Evolutionary conservation across 2,113 vertebrate genomes (phyloP).

Genomic region (Setophaga coronata): DNA sequence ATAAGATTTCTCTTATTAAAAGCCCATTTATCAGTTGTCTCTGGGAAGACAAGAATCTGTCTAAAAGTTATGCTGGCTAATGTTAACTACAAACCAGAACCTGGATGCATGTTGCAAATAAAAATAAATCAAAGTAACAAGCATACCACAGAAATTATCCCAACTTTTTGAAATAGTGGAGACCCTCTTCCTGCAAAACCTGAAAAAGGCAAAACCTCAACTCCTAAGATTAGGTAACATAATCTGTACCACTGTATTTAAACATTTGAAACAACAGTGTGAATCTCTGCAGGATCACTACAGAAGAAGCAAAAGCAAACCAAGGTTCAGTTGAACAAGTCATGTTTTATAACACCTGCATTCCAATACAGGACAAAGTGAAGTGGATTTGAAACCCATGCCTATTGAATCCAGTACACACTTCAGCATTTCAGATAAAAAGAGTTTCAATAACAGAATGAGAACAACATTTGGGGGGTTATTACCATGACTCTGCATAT

Average conservation of each 20-base stretch:
- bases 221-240: background rate
- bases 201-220: background rate
- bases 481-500: background rate
- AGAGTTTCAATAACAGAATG: background rate
- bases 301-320: background rate
- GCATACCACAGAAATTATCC: background rate
- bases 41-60: background rate
- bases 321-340: background rate
- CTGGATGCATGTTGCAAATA: background rate
- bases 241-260: background rate
- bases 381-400: background rate
- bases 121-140: background rate
- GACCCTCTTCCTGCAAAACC: background rate
- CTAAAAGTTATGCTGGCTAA: background rate
- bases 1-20: background rate
- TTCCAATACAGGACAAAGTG: background rate
- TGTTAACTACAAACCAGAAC: background rate
- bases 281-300: background rate
- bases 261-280: background rate
- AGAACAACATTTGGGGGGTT: background rate
- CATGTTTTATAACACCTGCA: background rate
- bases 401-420: background rate
- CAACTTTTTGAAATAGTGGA: background rate
- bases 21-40: background rate
- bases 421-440: background rate